A percentile compares a stretch with the other conserved stretches of the same genome.
Evolutionary conservation across 2,888 invertebrate species (phyloP).

Genomic region (Sinotaia quadrata): DNA sequence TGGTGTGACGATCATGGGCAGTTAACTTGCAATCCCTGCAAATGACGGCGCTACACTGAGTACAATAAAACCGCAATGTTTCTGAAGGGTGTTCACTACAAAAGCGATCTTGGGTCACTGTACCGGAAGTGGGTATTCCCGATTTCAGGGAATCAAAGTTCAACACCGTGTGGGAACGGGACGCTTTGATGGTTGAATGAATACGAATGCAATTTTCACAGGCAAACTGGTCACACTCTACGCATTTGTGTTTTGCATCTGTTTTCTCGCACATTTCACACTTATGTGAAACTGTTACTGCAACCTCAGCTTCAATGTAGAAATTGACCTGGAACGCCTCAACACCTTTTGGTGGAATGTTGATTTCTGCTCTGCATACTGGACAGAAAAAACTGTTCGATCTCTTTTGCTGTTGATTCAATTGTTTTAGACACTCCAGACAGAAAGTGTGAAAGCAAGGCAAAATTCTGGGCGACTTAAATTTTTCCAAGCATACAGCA

Average conservation of each 20-base stretch:
- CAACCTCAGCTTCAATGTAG: not conserved
- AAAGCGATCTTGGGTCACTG: not conserved
- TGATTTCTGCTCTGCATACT: not conserved
- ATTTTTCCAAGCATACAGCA: not conserved
- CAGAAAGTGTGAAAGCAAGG: not conserved
- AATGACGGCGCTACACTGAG: not conserved
- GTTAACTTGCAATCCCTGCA: not conserved
- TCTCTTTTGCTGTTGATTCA: not conserved
- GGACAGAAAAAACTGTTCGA: not conserved
- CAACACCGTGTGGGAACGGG: not conserved
- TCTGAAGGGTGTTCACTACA: not conserved
- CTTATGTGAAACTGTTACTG: not conserved
- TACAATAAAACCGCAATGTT: not conserved
- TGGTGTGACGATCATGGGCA: no score
- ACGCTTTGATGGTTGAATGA: not conserved
- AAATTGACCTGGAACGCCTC: not conserved
- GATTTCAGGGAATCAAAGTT: not conserved
- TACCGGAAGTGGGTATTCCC: not conserved
- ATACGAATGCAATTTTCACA: slow-evolving; percentile 12
- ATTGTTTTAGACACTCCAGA: not conserved
- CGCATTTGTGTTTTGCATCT: slow-evolving; percentile 10
- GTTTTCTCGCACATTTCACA: slow-evolving; percentile 2
- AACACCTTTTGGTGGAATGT: not conserved
- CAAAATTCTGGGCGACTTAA: not conserved
- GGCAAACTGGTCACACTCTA: slow-evolving; percentile 17